These are phyloP conservation scores for Acropora yongei DNA, from an alignment of 64 coral and sea anemone species.

Conservation along the genomic window DNA sequence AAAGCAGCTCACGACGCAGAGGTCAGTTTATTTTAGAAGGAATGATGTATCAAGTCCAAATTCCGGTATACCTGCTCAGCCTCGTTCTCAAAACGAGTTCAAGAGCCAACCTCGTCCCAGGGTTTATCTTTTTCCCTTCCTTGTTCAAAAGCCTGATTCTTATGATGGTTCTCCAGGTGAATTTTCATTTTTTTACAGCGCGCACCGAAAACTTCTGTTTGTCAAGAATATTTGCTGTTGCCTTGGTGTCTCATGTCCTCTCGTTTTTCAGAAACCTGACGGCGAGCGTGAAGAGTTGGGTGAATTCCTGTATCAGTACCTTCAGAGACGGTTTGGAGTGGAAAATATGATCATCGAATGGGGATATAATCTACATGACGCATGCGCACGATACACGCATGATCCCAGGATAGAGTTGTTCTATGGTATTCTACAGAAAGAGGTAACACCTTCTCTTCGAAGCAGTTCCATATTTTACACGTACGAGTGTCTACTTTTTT, in stretches of 20 bases:
- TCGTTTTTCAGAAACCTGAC: slow-evolving; percentile 73
- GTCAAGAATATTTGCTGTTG: background rate
- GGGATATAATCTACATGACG: slow-evolving; percentile 95
- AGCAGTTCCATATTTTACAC: background rate
- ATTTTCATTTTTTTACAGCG: too few relatives aligned
- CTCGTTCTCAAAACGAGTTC: too few relatives aligned
- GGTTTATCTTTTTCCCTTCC: too few relatives aligned
- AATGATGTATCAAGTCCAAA: too few relatives aligned
- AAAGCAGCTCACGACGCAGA: slow-evolving; percentile 91
- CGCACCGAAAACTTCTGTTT: too few relatives aligned
- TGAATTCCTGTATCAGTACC: slow-evolving; percentile 86
- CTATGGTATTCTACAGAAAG: slow-evolving; percentile 86
- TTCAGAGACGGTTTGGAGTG: slow-evolving; percentile 91
- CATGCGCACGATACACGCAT: slow-evolving; percentile 89
- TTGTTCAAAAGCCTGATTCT: too few relatives aligned
- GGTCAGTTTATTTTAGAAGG: slow-evolving; percentile 25
- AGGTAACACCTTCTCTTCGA: slow-evolving; percentile 52
- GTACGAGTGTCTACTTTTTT: background rate
- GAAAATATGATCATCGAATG: slow-evolving; percentile 98
- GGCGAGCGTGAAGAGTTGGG: slow-evolving; percentile 78
- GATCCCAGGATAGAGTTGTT: slow-evolving; percentile 94
- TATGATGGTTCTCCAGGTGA: too few relatives aligned
- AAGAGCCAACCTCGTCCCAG: too few relatives aligned
- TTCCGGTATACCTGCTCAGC: too few relatives aligned
- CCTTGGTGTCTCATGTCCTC: background rate